Conservation (phyloP, 2,113 vertebrate species). For the Amblyornis subalaris region DNA sequence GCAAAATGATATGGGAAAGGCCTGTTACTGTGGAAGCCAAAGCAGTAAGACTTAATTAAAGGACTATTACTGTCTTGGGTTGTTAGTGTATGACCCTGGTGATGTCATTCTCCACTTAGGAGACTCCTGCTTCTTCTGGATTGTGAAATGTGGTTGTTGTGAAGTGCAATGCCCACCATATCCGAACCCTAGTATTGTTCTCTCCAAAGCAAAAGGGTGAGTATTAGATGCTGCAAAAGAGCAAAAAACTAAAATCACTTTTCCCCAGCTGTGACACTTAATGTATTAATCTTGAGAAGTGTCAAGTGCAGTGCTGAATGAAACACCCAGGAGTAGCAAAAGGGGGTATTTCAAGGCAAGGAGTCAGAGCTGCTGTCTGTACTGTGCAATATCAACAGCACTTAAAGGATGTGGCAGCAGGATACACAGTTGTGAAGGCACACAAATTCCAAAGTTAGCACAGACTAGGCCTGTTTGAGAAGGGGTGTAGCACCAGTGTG, state of each 20-base stretch:
- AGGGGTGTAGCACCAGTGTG: not conserved
- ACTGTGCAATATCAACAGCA: not conserved
- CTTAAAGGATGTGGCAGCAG: not conserved
- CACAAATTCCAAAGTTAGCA: not conserved
- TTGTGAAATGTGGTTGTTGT: not conserved
- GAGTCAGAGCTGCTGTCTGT: not conserved
- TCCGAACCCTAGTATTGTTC: not conserved
- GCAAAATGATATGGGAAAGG: not conserved
- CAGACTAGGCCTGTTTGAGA: not conserved
- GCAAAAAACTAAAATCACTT: not conserved
- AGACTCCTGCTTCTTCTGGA: not conserved
- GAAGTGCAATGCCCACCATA: not conserved
- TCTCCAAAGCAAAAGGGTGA: not conserved
- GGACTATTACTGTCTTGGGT: not conserved
- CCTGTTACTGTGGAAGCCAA: not conserved
- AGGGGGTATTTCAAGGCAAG: not conserved
- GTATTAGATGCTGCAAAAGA: not conserved
- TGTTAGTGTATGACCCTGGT: not conserved
- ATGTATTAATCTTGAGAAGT: not conserved
- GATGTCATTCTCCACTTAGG: not conserved
- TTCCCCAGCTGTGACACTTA: not conserved
- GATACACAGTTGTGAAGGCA: not conserved
- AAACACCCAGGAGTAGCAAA: not conserved
- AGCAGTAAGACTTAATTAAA: conserved; percentile 1
- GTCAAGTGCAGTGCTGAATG: not conserved